These are phyloP conservation scores for Oegoconia quadripuncta DNA, from an alignment of 2,888 invertebrate genomes.

Conservation along the genomic window DNA sequence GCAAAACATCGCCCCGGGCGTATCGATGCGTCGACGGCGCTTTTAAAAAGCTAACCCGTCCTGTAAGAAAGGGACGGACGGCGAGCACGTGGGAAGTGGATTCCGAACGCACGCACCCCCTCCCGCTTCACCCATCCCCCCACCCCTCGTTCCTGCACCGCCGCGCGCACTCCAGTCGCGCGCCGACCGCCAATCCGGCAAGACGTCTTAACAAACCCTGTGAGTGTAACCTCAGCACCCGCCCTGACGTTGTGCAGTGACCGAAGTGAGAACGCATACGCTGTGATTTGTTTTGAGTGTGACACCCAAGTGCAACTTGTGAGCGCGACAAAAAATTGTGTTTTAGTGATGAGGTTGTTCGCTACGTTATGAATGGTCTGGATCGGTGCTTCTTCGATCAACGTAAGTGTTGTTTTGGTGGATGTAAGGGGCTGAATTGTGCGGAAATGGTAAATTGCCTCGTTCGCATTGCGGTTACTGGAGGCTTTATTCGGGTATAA, in stretches of 20 bases:
- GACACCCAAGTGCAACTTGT: conserved; percentile 59
- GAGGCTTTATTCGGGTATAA: conserved; percentile 52
- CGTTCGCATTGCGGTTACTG: conserved; percentile 54
- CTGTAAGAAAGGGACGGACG: conserved; percentile 69
- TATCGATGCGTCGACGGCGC: conserved; percentile 70
- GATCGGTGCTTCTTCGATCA: conserved; percentile 79
- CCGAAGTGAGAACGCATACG: conserved; percentile 64
- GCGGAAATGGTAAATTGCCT: conserved; percentile 51
- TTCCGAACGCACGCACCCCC: conserved; percentile 77
- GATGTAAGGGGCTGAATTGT: conserved; percentile 33
- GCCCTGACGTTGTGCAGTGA: conserved; percentile 67
- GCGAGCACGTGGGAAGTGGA: conserved; percentile 76
- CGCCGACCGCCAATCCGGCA: conserved; percentile 70
- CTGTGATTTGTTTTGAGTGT: conserved; percentile 74
- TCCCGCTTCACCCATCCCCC: conserved; percentile 36
- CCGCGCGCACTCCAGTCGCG: conserved; percentile 72
- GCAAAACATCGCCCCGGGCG: conserved; percentile 64
- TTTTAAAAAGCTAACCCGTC: conserved; percentile 74
- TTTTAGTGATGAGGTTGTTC: conserved; percentile 72
- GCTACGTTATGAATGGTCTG: conserved; percentile 77
- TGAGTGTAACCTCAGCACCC: conserved; percentile 41
- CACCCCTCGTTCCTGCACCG: conserved; percentile 44
- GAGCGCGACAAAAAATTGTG: conserved; percentile 62
- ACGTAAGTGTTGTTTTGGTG: conserved; percentile 69
- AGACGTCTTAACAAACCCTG: conserved; percentile 38